Evolutionary conservation across 2,888 invertebrate genomes (phyloP), one percentile per base, ranked within the genome.

Genomic region (Nasonovia ribisnigri): DNA sequence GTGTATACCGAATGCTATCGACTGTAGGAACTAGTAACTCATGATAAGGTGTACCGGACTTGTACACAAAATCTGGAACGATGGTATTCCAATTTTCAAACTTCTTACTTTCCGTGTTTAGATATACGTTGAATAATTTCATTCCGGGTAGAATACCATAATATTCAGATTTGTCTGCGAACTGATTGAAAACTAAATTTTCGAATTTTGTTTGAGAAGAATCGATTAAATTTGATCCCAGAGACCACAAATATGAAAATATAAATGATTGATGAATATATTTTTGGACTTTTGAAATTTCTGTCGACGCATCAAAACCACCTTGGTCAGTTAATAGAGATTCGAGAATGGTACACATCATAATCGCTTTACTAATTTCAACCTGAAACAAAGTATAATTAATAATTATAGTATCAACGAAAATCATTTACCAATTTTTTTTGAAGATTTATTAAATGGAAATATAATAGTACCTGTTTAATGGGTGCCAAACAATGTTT

Each of bases 11-110:
- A 0, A 98, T 97, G 0, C 98, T 99, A 95, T 99, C 98, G n/a
- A 97, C 97, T 0, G 99, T 99, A 0, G 98, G 99, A 20, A 99
- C 98, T 20, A 98, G 96, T 95, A 98, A 98, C 95, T 99, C 98
- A 95, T 98, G 98, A 96, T 98, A 99, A 1, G 98, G 98, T 51
- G 96, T 96, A 1, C 97, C 96, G 26, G 96, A 96, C 95, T 97
- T 97, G 95, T 98, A 99, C 4, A 96, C 95, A 95, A 98, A 99
- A 1, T 96, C 95, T 0, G 98, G 97, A 95, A 98, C 97, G 67
- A 98, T 97, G 93, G 97, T 97, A n/a, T 97, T 96, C 98, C 98
- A 99, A 20, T 96, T 96, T 95, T 98, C 98, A 96, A 98, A 96
- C 90, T 96, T 96, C 94, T 97, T 96, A 29, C 96, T 96, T 94